A percentile compares a stretch with the other conserved stretches of the same genome.
phyloP scores from a whole-genome alignment of 1,140 invertebrate genomes.

The Rhyzopertha dominica region DNA sequence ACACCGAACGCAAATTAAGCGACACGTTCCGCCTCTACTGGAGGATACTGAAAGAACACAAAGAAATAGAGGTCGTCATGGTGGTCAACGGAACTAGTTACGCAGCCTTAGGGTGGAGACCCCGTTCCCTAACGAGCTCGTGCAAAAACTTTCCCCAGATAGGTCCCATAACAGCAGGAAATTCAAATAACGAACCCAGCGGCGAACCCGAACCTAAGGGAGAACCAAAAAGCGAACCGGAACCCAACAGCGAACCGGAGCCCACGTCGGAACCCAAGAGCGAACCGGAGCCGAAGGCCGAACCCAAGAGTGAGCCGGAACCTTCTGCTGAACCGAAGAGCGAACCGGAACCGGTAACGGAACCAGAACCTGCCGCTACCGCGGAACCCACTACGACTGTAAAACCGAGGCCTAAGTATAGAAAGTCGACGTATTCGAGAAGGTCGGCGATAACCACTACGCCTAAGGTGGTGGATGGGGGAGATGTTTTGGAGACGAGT shows the following conservation, averaged over 20 bases:
- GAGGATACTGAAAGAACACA: constrained; percentile 71
- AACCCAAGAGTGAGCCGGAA: constrained; percentile 39
- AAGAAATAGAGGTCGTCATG: constrained; percentile 80
- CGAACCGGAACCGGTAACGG: constrained; percentile 39
- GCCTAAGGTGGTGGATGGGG: constrained; percentile 32
- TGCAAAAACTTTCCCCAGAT: constrained; percentile 74
- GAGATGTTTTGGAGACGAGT: constrained; percentile 54
- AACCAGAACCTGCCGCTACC: constrained; percentile 23
- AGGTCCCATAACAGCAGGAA: constrained; percentile 45
- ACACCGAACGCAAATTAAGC: constrained; percentile 66
- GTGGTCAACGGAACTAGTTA: constrained; percentile 80
- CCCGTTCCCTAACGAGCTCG: constrained; percentile 60
- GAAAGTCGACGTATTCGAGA: constrained; percentile 45
- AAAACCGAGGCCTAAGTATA: constrained; percentile 31
- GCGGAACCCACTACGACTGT: constrained; percentile 25
- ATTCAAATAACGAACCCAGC: constrained; percentile 42
- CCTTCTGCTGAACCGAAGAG: constrained; percentile 37
- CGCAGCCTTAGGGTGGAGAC: constrained; percentile 81
- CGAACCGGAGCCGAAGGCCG: constrained; percentile 39
- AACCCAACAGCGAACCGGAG: constrained; percentile 42
- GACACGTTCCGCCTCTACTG: constrained; percentile 73
- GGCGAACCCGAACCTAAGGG: constrained; percentile 25
- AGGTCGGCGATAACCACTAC: constrained; percentile 42
- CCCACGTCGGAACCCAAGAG: constrained; percentile 32
- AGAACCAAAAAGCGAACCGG: constrained; percentile 42